These are phyloP conservation scores for Oppia nitens DNA, from an alignment of 1,140 invertebrate species.

Conservation along the genomic window DNA sequence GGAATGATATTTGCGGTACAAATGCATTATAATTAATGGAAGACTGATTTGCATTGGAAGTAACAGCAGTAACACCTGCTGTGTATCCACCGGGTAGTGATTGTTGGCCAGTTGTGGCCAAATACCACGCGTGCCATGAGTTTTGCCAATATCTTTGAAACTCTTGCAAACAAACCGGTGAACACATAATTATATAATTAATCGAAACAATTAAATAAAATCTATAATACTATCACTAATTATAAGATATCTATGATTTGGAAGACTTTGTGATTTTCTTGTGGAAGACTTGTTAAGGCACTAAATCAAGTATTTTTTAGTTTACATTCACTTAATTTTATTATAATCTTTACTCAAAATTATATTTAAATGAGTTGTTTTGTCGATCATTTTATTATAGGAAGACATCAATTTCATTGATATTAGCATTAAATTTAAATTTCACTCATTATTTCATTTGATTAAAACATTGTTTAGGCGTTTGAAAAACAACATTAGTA, in stretches of 20 bases:
- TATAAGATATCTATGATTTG: background rate
- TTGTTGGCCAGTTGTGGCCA: background rate
- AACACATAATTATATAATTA: background rate
- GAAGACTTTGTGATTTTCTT: constrained; percentile 11
- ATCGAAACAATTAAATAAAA: background rate
- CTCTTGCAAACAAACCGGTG: background rate
- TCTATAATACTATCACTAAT: background rate
- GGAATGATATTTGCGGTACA: background rate
- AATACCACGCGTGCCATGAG: background rate
- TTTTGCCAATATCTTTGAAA: background rate
- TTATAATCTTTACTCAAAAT: too few species aligned
- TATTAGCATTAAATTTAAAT: background rate
- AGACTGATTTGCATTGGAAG: background rate
- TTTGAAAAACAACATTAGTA: too few species aligned
- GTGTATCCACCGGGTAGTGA: background rate
- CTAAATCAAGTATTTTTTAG: too few species aligned
- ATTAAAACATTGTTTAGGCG: background rate
- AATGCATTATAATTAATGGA: background rate
- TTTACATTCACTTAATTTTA: too few species aligned
- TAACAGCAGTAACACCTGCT: background rate
- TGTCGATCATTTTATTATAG: too few species aligned
- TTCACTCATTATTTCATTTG: background rate
- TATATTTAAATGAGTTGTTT: too few species aligned
- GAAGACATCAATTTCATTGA: background rate
- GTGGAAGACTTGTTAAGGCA: constrained; percentile 13